Base-by-base conservation (phyloP, 2,797 vertebrate species). In the Ceryle rudis region DNA sequence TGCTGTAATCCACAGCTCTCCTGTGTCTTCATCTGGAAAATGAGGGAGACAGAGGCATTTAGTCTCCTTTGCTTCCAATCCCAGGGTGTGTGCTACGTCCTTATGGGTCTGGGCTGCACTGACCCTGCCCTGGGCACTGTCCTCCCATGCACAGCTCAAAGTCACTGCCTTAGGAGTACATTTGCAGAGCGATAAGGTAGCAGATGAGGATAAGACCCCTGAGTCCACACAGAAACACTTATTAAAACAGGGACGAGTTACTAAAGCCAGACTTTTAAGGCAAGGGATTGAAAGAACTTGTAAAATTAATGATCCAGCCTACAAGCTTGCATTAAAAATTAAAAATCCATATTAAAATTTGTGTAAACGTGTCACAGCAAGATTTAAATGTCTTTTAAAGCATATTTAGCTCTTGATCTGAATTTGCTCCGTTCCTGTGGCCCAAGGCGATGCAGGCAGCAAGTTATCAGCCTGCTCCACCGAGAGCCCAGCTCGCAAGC, bases 261-360 rank as follows among this genome's bases (percentile, higher is more conserved):
- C 77, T 61, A 33, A 87, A 93, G 11, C 23, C 71, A 51, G 31
- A n/a, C 31, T n/a, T 78, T 73, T 57, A 90, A 85, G 29, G n/a
- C 52, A 74, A 82, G 55, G 47, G 52, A 82, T 14, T 23, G 72
- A 80, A 61, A 61, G 25, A 58, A 92, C 57, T 73, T 83, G 54
- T 89, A 93, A 90, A 97, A 96, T 91, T 85, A 97, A 86, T 90
- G 89, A 86, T 13, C 91, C 82, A 81, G 66, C 11, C 81, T 33
- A 73, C 74, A 44, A 94, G 81, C 39, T 66, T 65, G 61, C 92
- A 96, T 96, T 66, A 95, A 97, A 96, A 97, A 97, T 93, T 94
- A 92, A 93, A 97, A 94, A 77, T 85, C 55, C 35, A 21, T 39
- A 90, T 93, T 95, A 95, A 96, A 95, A 75, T 57, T 23, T 85